Evolutionary conservation across 2,888 invertebrate genomes (phyloP), one percentile per base, ranked within the genome.

Genomic region (Ichneumoninae sp.): DNA sequence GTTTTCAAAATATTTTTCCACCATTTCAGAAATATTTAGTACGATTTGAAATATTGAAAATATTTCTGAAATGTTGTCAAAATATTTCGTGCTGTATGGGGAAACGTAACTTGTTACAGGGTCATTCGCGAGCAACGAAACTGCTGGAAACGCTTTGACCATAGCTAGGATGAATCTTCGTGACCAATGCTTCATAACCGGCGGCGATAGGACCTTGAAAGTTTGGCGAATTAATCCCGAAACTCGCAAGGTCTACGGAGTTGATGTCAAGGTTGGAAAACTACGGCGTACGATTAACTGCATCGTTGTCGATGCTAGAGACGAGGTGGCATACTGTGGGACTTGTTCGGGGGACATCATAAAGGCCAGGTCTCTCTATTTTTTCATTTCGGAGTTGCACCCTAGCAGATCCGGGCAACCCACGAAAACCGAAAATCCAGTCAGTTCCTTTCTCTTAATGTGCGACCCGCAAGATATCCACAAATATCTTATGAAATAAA

Each of bases 281-380:
- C 94, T 97, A 86, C 96, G 97, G 77, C 95, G 98, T 57, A 95
- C 95, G 72, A 96, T 98, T 33, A 95, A 96, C 44, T 97, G 97
- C 87, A 95, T 97, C 86, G 96, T 96, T 87, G 93, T 97, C 77
- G 96, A 96, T 89, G 94, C 94, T 4, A 95, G 96, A 54, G 98
- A 98, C 91, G 94, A 96, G 66, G 95, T 95, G 84, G 96, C 97
- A 68, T 97, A 96, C 92, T 97, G 98, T 87, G 98, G 98, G 6
- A 98, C 98, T 16, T 94, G 95, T 13, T 97, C 98, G 90, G 98
- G 96, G 47, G 98, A 97, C 90, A 94, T 97, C 13, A 92, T 96
- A 83, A 95, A 95, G 90, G 93, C 91, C 10, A 90, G 91, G 92
- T 92, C 72, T 72, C 86, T 8, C 13, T 47, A 16, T 16, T 47